Base-by-base conservation (phyloP, 2,797 vertebrate genomes). In the Sebastolobus altivelis region DNA sequence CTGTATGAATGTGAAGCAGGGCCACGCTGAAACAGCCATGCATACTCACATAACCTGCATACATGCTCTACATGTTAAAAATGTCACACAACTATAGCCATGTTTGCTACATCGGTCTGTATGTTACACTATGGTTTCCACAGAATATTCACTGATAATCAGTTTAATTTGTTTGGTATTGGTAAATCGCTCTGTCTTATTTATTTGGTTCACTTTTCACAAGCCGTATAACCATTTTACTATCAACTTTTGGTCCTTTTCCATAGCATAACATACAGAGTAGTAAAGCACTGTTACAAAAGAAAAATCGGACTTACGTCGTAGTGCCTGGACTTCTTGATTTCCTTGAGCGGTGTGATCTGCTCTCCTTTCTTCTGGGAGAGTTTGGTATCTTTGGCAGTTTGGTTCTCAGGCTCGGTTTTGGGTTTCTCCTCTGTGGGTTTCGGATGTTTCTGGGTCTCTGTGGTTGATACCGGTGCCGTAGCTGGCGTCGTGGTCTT, bases 321-420 rank as follows among this genome's bases (percentile, higher is more conserved):
- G 67, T 96, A 96, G 49, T 98, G 97, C 91, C 95, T 96, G 0
- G 85, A 93, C 93, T 95, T 97, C 1, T 96, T 97, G 0, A 89
- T 95, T 82, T 98, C 90, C 60, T 94, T 95, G 69, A 94, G 72
- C 3, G 93, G 91, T 55, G 86, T 92, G 35, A 94, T 93, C 40
- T 88, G 89, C 72, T 96, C 95, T 69, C 95, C 95, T 89, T 94
- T 95, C 84, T 93, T 96, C 82, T 94, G 93, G 65, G 93, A 90
- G 60, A 79, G 66, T 83, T 95, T 95, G 72, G 63, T 84, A 11
- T 95, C 94, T 87, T 93, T 95, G 80, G 76, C 52, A n/a, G 84
- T 81, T 80, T 89, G 90, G 81, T 11, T 83, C 67, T 95, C 93
- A 0, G 74, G 72, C 77, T 94, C 95, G 1, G 72, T 75, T 77